Conservation (phyloP, 2,797 vertebrate species). For the Kryptopterus vitreolus region DNA sequence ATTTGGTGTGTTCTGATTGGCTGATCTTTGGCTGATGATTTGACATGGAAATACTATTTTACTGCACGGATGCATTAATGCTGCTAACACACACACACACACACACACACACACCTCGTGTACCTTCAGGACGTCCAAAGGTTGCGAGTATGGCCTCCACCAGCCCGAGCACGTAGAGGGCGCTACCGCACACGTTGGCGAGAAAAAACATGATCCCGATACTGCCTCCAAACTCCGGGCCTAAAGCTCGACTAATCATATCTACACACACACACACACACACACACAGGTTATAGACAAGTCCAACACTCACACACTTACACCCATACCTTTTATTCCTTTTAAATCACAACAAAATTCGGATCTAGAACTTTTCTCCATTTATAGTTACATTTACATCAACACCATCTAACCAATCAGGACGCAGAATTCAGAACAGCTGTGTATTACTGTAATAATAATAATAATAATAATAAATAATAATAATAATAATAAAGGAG, state of each 20-base stretch:
- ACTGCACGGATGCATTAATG: not conserved
- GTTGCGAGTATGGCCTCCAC: constrained; percentile 84
- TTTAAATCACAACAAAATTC: not conserved
- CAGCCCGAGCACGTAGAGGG: constrained; percentile 84
- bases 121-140: constrained; percentile 80
- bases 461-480: not conserved
- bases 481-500: constrained; percentile 51
- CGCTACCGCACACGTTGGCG: constrained; percentile 86
- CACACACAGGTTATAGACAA: not conserved
- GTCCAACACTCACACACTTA: not conserved
- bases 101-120: not conserved
- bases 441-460: too few relatives aligned
- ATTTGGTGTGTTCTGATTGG: too few relatives aligned
- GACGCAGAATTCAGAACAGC: not conserved
- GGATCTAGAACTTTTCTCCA: not conserved
- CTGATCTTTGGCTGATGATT: too few relatives aligned
- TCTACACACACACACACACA: constrained; percentile 65
- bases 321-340: not conserved
- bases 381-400: not conserved
- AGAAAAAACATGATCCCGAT: constrained; percentile 93
- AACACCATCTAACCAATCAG: not conserved
- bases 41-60: too few relatives aligned
- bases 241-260: constrained; percentile 91
- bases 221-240: constrained; percentile 88
- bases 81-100: constrained; percentile 7